Base-by-base conservation (phyloP, 2,113 vertebrate genomes). In the Numida meleagris region DNA sequence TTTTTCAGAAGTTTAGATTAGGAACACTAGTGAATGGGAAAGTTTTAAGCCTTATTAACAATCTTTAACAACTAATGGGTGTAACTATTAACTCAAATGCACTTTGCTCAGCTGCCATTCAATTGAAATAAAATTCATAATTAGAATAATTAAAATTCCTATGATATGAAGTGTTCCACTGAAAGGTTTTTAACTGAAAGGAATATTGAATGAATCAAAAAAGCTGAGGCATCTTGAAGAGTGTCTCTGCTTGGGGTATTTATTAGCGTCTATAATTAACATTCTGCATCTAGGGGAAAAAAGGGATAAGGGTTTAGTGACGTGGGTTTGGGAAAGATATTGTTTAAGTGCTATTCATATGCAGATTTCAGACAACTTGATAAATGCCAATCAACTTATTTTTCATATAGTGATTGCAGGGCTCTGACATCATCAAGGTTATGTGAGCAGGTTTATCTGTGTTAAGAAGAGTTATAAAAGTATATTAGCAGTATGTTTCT, bases 41-140 rank as follows among this genome's bases (percentile, higher is more conserved):
- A 96, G 68, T 88, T 96, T 93, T 88, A 77, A 94, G 43, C 75
- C 43, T 93, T 77, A 71, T 4, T 90, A 87, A 67, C 31, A 83
- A 46, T 23, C 55, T 77, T 73, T 67, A 78, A 74, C 12, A 86
- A 66, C 31, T 53, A 63, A 70, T 43, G 48, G 12, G 6, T 58
- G 29, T 38, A 91, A 76, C 12, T 85, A 40, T 53, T 79, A 91
- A 63, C 6, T 46, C 10, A 78, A 76, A 57, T 18, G 3, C 9
- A n/a, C 34, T 85, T 86, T 63, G 23, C 83, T 86, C 27, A 71
- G 29, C 34, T 91, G 29, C 33, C 14, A 40, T 82, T 91, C 43
- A 73, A 73, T 15, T 53, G 59, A 80, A 95, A 80, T 57, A 13
- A 80, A 82, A 61, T 63, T 73, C 1, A 48, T 71, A 58, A 68